Evolutionary conservation across 2,113 vertebrate species (phyloP), one percentile per base, ranked within the genome.

Genomic region (Lycocorax pyrrhopterus): DNA sequence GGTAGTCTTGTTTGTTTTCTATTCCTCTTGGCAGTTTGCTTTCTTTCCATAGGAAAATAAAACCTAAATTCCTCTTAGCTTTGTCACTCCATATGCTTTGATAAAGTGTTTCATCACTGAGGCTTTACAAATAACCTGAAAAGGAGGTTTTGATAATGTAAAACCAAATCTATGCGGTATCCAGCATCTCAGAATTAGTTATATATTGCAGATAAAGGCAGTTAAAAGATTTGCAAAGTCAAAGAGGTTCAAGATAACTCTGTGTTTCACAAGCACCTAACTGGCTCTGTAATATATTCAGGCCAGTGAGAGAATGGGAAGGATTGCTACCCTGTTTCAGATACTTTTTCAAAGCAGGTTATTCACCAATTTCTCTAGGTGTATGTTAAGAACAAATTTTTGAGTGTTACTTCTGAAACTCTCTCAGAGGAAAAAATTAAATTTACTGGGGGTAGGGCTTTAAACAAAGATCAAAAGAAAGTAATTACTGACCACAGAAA

Each of bases 71-170:
- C 63, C 59, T 94, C 62, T 77, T 60, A 71, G 63, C 84, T 91
- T 88, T 93, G 78, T 88, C 79, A 76, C 19, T 96, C 72, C 43
- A 21, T 29, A 52, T 16, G 55, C 82, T 88, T 76, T 96, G 87
- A 76, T 94, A 88, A 91, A 88, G 9, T 59, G 68, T 8, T 87
- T 86, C 79, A 77, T 83, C 72, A 74, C 17, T 8, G 47, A 94
- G 68, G 51, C 46, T 86, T 93, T 94, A 86, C 90, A 94, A 93
- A 88, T 56, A 94, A 85, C 47, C 52, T 93, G 55, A 90, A 91
- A 91, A 88, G 44, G 16, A 52, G 10, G 6, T 80, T 90, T 86
- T 93, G 51, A 52, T 59, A 43, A 23, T n/a, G 7, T 63, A 85
- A 69, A 25, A 90, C 14, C 32, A 80, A 83, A 74, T 18, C 43